phyloP scores from a whole-genome alignment of 2,888 invertebrate genomes.

The Quadriops clusia region DNA sequence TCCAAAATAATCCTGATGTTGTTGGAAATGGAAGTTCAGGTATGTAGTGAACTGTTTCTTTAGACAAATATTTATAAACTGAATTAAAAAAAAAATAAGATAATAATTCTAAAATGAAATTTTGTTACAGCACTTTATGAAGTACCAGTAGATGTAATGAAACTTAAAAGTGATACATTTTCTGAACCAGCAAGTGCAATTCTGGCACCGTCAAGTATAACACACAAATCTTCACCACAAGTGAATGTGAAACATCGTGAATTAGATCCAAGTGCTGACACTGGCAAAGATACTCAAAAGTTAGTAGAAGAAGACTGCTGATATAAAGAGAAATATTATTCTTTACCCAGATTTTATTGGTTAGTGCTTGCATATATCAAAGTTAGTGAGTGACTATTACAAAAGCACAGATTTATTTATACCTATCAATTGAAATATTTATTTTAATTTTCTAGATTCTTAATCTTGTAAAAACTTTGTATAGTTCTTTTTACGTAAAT shows the following conservation, averaged over 20 bases:
- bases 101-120: too few relatives aligned
- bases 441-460: too few relatives aligned
- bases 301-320: conserved; percentile 80
- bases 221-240: conserved; percentile 64
- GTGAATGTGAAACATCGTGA: conserved; percentile 60
- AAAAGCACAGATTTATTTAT: too few relatives aligned
- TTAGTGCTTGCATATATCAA: conserved; percentile 25
- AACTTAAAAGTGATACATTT: conserved; percentile 46
- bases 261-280: conserved; percentile 75
- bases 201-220: conserved; percentile 70
- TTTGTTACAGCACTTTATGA: conserved; percentile 59
- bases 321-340: conserved; percentile 29
- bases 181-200: conserved; percentile 58
- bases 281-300: conserved; percentile 83
- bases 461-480: too few relatives aligned
- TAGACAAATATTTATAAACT: conserved; percentile 1
- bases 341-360: conserved; percentile 24
- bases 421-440: too few relatives aligned
- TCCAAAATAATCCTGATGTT: conserved; percentile 49
- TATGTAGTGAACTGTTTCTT: conserved; percentile 21
- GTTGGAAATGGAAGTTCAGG: conserved; percentile 49
- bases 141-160: conserved; percentile 60
- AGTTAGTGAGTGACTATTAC: conserved; percentile 18
- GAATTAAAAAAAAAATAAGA: too few relatives aligned
- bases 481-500: conserved; percentile 1